Conservation (phyloP, 2,113 vertebrate species). For the Oenanthe oenanthe region DNA sequence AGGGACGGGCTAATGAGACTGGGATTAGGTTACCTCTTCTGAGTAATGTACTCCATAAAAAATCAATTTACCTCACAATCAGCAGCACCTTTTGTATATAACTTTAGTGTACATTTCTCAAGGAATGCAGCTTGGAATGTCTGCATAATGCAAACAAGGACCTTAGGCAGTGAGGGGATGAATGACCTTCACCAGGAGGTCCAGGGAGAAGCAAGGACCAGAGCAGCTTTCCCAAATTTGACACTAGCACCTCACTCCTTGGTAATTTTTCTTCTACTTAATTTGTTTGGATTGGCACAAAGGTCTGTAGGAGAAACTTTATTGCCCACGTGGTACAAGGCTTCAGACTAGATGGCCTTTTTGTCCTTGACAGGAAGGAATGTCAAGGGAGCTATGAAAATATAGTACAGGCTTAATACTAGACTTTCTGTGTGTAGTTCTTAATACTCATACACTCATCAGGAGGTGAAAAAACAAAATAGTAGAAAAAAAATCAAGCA, state of each 20-base stretch:
- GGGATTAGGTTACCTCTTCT: neutral
- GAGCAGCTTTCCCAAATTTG: neutral
- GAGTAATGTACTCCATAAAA: conserved; percentile 27
- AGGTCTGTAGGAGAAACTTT: neutral
- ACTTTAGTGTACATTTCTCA: neutral
- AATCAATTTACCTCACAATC: neutral
- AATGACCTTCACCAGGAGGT: neutral
- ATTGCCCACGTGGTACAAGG: neutral
- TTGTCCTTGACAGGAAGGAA: neutral
- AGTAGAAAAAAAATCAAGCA: neutral
- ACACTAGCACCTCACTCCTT: neutral
- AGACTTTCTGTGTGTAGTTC: neutral
- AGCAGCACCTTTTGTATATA: neutral
- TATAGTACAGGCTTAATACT: neutral
- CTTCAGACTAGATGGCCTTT: neutral
- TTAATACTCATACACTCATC: neutral
- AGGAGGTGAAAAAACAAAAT: neutral
- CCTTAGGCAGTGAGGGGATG: neutral
- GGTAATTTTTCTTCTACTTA: neutral
- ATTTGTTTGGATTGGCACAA: neutral
- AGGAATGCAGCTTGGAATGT: neutral
- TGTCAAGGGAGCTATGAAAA: neutral
- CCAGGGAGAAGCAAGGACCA: neutral
- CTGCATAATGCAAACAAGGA: neutral
- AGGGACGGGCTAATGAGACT: neutral